phyloP scores from a whole-genome alignment of 64 coral and sea anemone genomes.

The Actinia equina region DNA sequence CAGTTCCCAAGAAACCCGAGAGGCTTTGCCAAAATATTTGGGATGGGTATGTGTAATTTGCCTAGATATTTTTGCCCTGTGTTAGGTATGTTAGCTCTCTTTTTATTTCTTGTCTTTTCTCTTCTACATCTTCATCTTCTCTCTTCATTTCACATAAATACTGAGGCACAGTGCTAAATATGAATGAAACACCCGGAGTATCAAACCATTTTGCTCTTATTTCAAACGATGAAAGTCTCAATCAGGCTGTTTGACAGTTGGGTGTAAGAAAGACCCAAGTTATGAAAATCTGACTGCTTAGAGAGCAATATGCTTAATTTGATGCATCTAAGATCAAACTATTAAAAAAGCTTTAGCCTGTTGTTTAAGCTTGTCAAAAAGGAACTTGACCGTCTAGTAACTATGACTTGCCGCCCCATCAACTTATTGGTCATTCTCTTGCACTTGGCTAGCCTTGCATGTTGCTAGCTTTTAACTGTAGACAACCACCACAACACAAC shows the following conservation, averaged over 20 bases:
- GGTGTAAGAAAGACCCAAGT: neutral
- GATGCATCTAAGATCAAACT: neutral
- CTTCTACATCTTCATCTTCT: neutral
- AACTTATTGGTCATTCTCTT: neutral
- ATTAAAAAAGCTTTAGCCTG: neutral
- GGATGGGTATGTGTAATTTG: too few species aligned
- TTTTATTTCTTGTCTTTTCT: neutral
- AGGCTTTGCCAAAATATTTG: too few species aligned
- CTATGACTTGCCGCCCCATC: neutral
- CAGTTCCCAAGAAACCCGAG: too few species aligned
- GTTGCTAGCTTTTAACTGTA: slow-evolving; percentile 6
- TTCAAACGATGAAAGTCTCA: neutral
- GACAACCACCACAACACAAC: neutral
- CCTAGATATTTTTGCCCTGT: too few species aligned
- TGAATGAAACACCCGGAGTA: neutral
- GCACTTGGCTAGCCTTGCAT: neutral
- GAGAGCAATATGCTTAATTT: neutral
- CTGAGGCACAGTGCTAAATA: neutral
- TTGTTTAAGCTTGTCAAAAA: neutral
- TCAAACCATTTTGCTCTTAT: neutral
- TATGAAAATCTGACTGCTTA: neutral
- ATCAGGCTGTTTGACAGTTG: neutral
- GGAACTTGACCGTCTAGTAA: neutral
- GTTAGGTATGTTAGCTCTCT: too few species aligned
- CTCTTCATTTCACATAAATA: neutral